Percentiles rank a stretch among this genome's conserved stretches.
Evolutionary conservation across 2,797 vertebrate genomes (phyloP).

Genomic region (Loris lydekkerianus): DNA sequence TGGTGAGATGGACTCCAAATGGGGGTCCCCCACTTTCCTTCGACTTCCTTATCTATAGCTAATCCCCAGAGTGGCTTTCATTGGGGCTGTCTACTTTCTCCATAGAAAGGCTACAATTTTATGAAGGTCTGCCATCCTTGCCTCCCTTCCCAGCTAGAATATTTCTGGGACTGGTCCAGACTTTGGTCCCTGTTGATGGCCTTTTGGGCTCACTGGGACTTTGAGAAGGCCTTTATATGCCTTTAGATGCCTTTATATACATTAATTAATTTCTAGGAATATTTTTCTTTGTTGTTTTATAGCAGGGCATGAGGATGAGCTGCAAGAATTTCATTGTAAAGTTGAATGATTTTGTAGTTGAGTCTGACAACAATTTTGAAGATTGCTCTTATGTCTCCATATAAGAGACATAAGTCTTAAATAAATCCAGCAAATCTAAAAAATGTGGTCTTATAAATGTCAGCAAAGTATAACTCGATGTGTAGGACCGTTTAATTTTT

Average conservation of each 20-base stretch:
- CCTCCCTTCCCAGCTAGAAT: neutral
- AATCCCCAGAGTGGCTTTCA: neutral
- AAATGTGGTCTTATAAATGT: neutral
- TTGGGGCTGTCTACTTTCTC: neutral
- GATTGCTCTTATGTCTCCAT: neutral
- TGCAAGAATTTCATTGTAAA: neutral
- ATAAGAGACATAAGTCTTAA: too few species aligned
- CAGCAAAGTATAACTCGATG: neutral
- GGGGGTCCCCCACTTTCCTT: neutral
- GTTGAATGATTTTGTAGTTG: neutral
- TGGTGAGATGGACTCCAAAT: neutral
- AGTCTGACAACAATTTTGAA: neutral
- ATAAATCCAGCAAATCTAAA: neutral
- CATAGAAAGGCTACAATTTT: neutral
- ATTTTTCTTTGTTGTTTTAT: slow-evolving; percentile 48
- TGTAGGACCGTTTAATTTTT: neutral
- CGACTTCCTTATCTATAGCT: neutral
- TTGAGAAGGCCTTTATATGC: neutral
- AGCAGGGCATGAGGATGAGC: neutral
- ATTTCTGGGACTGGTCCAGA: neutral
- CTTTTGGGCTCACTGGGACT: neutral
- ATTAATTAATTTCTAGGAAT: neutral
- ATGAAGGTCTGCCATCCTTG: neutral
- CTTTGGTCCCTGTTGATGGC: neutral
- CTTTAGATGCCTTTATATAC: neutral